Conservation (phyloP, 2,113 vertebrate genomes). For the Callorhinus ursinus region DNA sequence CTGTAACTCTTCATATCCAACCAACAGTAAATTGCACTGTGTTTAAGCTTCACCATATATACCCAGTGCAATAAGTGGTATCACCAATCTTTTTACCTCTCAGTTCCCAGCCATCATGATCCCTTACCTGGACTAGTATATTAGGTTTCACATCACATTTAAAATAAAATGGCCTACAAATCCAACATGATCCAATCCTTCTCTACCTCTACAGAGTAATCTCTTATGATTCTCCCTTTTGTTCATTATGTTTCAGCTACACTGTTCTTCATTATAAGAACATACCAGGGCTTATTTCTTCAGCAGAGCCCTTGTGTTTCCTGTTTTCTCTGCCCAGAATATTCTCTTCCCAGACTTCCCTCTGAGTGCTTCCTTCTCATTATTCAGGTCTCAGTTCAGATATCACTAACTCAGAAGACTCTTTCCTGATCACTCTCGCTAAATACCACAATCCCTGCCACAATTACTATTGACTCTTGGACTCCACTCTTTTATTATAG, state of each 20-base stretch:
- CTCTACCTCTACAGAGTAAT: neutral
- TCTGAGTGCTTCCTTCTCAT: neutral
- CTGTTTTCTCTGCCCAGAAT: neutral
- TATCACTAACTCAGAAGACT: neutral
- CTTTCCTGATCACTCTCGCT: neutral
- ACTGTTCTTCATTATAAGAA: neutral
- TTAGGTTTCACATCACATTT: neutral
- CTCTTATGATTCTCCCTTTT: neutral
- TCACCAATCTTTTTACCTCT: neutral
- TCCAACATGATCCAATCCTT: neutral
- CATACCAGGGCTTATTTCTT: neutral
- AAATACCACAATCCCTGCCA: neutral
- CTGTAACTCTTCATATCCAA: neutral
- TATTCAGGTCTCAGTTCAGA: neutral
- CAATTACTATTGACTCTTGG: neutral
- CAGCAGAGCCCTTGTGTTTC: neutral
- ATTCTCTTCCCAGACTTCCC: neutral
- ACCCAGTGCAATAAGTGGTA: neutral
- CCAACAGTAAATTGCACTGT: neutral
- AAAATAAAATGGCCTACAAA: neutral
- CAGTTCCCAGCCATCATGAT: neutral
- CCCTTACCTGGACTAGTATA: neutral
- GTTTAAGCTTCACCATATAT: neutral
- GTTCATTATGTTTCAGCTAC: neutral
- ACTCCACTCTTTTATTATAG: neutral